Base-by-base conservation (phyloP, 2,113 vertebrate species). In the Gnathonemus longibarbis region DNA sequence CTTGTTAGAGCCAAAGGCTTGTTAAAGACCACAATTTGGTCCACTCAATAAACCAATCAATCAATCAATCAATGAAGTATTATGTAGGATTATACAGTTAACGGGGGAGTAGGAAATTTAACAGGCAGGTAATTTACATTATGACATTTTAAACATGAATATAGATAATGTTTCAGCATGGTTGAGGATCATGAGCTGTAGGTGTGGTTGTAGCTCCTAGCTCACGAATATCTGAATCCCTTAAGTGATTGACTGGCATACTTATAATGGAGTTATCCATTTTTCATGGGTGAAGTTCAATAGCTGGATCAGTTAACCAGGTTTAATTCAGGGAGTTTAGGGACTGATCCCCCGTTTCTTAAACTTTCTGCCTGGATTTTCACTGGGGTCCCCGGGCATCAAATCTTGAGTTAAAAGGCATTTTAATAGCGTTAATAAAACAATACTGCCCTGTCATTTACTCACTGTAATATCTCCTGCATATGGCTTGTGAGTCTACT, bases 351-450 rank as follows among this genome's bases (percentile, higher is more conserved):
- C 39, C 24, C n/a, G 13, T 45, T 48, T 46, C 45, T 48, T 24
- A 11, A 46, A 48, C 83, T 52, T 45, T 90, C 58, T 3, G 87
- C 42, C 24, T 89, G 89, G 62, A 42, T 89, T 48, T 80, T 27
- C 48, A 13, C 48, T 87, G 24, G 31, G 49, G 7, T 84, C 8
- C 86, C 42, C 2, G 11, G 45, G 58, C 53, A 48, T 50, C 88
- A 52, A 88, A 31, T 50, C 50, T 86, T 70, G 49, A 87, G 80
- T 87, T 91, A n/a, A 88, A 88, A 92, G 84, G 24, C 42, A 85
- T 91, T 91, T 91, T 89, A 89, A 90, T 83, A 80, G 50, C 15
- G 80, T 83, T 56, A 85, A 62, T 90, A 88, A 91, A 90, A 74
- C 39, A 50, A 39, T n/a, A 85, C 56, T 42, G 46, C 24, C 52